These are phyloP conservation scores for Troglohyphantes excavatus DNA, from an alignment of 2,888 invertebrate genomes.

Conservation along the genomic window DNA sequence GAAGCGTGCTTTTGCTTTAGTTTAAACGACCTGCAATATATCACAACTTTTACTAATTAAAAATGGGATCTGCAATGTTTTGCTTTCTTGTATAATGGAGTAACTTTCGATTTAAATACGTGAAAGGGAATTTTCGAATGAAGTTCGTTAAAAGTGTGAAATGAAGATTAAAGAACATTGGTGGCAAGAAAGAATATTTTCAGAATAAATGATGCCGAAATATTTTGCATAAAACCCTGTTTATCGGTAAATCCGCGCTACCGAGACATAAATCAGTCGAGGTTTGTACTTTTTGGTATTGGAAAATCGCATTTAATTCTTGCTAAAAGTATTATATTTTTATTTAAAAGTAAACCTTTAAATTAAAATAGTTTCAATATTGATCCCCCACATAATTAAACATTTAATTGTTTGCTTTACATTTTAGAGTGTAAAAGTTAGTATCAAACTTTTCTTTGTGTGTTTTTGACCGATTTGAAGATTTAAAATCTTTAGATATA, in stretches of 20 bases:
- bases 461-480: no score
- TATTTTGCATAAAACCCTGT: neutral
- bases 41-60: slow-evolving; percentile 22
- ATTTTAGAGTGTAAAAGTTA: no score
- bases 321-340: no score
- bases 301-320: neutral
- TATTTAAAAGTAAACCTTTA: no score
- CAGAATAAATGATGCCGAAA: neutral
- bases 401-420: no score
- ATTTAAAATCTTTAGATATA: no score
- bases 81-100: neutral
- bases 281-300: neutral
- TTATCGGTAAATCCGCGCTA: neutral
- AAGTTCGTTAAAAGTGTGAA: neutral
- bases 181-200: slow-evolving; percentile 16
- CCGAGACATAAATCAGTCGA: neutral
- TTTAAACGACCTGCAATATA: neutral
- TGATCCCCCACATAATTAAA: no score
- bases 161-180: slow-evolving; percentile 12
- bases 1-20: neutral
- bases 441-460: no score
- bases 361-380: no score
- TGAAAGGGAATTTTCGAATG: neutral
- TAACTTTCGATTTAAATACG: slow-evolving; percentile 2
- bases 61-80: neutral